Evolutionary conservation across 2,113 vertebrate genomes (phyloP), one percentile per base, ranked within the genome.

Genomic region (Ahaetulla prasina): DNA sequence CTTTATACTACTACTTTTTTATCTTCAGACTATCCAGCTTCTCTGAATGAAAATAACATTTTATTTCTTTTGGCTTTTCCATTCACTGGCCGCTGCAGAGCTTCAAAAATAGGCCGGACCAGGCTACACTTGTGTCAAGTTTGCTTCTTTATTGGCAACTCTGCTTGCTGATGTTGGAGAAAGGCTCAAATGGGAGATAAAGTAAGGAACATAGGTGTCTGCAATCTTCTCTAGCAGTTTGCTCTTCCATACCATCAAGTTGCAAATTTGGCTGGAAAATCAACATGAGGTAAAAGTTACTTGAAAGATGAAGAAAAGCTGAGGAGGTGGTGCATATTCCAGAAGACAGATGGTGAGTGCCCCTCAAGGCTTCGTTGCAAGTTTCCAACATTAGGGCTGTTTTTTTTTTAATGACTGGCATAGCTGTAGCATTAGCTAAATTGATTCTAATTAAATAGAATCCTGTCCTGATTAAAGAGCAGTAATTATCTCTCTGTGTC

Each of bases 361-460:
- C 35, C 35, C 18, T 20, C 35, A 80, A 39, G 35, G 74, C 8
- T 80, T 80, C 8, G 74, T 39, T 43, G n/a, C 63, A 18, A 74
- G 63, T 74, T 74, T 74, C 63, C 63, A 35, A 35, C 16, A 12
- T 68, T n/a, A n/a, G 27, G 11, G 27, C 16, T 30, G 30, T 74
- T 35, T 16, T 35, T 68, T 39, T 80, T 43, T 80, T 43, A 22
- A 80, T 80, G 74, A 43, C 35, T 80, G 74, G 74, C 74, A 80
- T 22, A 43, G 88, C 27, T 93, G 53, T 68, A 35, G 45, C 63
- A 92, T 92, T 18, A 52, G 90, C 88, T 94, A 95, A 96, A 95
- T 68, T 91, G 93, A 95, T 95, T 92, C 93, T 96, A 90, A 93
- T 97, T 96, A 96, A 93, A 94, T 25, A 95, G 88, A 95, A 86